phyloP scores from a whole-genome alignment of 2,797 vertebrate species.

The Moxostoma hubbsi region DNA sequence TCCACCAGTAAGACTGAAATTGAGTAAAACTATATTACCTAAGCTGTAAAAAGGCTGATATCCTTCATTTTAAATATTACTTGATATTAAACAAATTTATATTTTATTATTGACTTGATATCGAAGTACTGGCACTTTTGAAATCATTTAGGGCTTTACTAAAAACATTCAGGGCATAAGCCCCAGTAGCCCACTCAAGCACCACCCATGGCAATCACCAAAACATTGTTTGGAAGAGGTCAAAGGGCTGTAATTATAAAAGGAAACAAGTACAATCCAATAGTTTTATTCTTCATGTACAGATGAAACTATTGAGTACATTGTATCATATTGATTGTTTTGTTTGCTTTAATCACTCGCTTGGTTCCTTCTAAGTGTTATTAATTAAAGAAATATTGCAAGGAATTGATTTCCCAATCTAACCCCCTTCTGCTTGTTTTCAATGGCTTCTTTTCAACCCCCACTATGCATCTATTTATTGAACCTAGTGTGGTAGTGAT shows the following conservation, averaged over 20 bases:
- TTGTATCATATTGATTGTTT: slow-evolving; percentile 76
- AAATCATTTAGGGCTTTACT: too few species aligned
- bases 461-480: slow-evolving; percentile 73
- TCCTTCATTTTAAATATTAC: too few species aligned
- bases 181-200: too few species aligned
- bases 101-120: too few species aligned
- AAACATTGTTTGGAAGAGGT: too few species aligned
- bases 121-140: too few species aligned
- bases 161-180: too few species aligned
- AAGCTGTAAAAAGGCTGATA: too few species aligned
- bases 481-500: slow-evolving; percentile 65
- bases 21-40: too few species aligned
- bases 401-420: slow-evolving; percentile 73
- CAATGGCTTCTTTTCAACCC: slow-evolving; percentile 16
- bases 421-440: slow-evolving; percentile 2
- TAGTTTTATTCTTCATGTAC: neutral
- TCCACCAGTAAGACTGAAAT: too few species aligned
- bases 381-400: slow-evolving; percentile 84
- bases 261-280: neutral
- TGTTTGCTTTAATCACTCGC: slow-evolving; percentile 47
- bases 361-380: slow-evolving; percentile 73
- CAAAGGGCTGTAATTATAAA: neutral
- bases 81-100: too few species aligned
- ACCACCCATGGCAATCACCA: too few species aligned
- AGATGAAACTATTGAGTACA: neutral